Evolutionary conservation across 2,888 invertebrate genomes (phyloP), one percentile per base, ranked within the genome.

Genomic region (Cinara cedri): DNA sequence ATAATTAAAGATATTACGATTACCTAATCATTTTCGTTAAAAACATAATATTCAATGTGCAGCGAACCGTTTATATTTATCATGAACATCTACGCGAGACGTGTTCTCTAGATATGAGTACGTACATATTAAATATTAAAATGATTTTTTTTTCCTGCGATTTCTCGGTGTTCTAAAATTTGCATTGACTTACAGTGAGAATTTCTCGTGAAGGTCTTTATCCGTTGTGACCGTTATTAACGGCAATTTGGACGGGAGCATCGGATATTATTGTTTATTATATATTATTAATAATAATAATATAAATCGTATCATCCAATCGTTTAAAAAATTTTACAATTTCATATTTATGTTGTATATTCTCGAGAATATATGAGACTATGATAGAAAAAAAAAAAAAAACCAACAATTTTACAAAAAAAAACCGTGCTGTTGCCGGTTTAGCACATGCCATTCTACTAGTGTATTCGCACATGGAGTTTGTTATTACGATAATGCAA

Each of bases 171-270:
- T 21, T 65, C 1, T 44, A 46, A 65, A 65, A 14, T 68, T 60
- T 62, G 14, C 21, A 1, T 26, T 11, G 34, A 75, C 74, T 75
- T 54, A 75, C 74, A 65, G n/a, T 42, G 74, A 74, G 14, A 42
- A 42, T 13, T 9, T 2, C 13, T 75, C 24, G 13, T 24, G 24
- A 16, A 49, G 1, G 42, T 26, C 46, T n/a, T n/a, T 9, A n/a
- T n/a, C 8, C 3, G 16, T 14, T 13, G 1, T 24, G 51, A 54
- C 44, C 14, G 51, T 51, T 34, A 63, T 54, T 13, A 54, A n/a
- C n/a, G 42, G n/a, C n/a, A 65, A 65, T 3, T 44, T 3, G 9
- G 42, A 13, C 24, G 74, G n/a, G n/a, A 24, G n/a, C 65, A 75
- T 65, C 11, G 42, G 24, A n/a, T 14, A 46, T 14, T n/a, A n/a